Evolutionary conservation across 2,888 invertebrate species (phyloP).

Genomic region (Strigamia transsilvanica): DNA sequence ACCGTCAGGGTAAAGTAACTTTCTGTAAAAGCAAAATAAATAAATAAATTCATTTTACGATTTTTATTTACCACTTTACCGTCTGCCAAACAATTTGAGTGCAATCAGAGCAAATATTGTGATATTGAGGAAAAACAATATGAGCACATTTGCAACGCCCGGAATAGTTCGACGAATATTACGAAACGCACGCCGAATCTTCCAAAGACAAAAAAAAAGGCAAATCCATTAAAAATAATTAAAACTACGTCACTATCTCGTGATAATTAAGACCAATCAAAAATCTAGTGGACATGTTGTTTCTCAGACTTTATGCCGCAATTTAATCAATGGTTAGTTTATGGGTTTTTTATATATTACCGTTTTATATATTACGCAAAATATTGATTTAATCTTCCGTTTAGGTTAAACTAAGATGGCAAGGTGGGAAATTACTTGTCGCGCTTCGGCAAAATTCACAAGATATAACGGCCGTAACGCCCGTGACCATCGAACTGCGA

Average conservation of each 20-base stretch:
- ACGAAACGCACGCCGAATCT: slow-evolving; percentile 65
- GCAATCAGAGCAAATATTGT: slow-evolving; percentile 65
- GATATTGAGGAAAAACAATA: slow-evolving; percentile 65
- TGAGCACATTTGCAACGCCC: slow-evolving; percentile 65
- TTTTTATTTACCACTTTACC: slow-evolving; percentile 59
- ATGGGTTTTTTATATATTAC: too few relatives aligned
- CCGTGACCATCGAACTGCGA: slow-evolving; percentile 62
- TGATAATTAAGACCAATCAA: too few relatives aligned
- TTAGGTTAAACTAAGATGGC: too few relatives aligned
- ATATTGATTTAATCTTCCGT: too few relatives aligned
- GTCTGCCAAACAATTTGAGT: slow-evolving; percentile 64
- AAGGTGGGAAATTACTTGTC: slow-evolving; percentile 57
- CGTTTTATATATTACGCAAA: too few relatives aligned
- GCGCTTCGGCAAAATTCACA: slow-evolving; percentile 62
- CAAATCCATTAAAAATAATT: too few relatives aligned
- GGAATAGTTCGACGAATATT: slow-evolving; percentile 66
- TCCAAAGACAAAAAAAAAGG: neutral
- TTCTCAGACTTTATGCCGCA: too few relatives aligned
- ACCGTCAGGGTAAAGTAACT: slow-evolving; percentile 63
- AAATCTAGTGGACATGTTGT: too few relatives aligned
- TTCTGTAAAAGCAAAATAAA: slow-evolving; percentile 57
- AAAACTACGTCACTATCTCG: too few relatives aligned
- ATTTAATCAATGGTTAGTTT: too few relatives aligned
- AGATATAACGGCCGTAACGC: slow-evolving; percentile 64
- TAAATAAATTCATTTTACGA: neutral